Percentiles rank a stretch among this genome's conserved stretches.
Evolutionary conservation across 2,888 invertebrate genomes (phyloP).

Genomic region (Lasioglossum oenotherae): DNA sequence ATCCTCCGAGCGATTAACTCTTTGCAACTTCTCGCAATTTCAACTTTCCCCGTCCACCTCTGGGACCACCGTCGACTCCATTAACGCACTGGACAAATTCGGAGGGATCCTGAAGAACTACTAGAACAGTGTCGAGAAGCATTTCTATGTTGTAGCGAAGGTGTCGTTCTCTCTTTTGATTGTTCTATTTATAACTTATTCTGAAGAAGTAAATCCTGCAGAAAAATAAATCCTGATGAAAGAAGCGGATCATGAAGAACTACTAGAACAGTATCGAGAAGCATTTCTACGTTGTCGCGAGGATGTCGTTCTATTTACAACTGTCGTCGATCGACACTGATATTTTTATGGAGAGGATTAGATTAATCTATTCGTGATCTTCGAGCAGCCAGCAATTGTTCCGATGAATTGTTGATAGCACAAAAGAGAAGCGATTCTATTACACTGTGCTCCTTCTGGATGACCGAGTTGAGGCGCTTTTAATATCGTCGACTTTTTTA

Average conservation of each 20-base stretch:
- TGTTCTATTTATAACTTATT: neutral
- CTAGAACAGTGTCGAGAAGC: neutral
- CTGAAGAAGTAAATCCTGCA: neutral
- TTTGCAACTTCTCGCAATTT: neutral
- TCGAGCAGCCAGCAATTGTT: neutral
- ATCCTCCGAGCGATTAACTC: conserved; percentile 3
- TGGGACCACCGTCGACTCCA: neutral
- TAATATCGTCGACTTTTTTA: neutral
- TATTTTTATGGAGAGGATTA: neutral
- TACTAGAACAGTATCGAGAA: neutral
- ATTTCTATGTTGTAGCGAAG: neutral
- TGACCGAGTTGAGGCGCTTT: neutral
- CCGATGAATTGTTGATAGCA: neutral
- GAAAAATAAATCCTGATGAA: no score
- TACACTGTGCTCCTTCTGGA: neutral
- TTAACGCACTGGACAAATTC: neutral
- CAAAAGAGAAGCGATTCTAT: neutral
- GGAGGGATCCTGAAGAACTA: neutral
- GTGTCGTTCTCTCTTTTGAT: neutral
- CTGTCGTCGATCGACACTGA: neutral
- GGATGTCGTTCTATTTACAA: neutral
- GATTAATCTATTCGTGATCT: neutral
- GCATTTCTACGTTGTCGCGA: no score
- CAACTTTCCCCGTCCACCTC: neutral
- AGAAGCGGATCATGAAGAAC: neutral